Percentiles rank a stretch among this genome's conserved stretches.
Conservation (phyloP, 1,140 invertebrate genomes). For the Drosophila setifemur region DNA sequence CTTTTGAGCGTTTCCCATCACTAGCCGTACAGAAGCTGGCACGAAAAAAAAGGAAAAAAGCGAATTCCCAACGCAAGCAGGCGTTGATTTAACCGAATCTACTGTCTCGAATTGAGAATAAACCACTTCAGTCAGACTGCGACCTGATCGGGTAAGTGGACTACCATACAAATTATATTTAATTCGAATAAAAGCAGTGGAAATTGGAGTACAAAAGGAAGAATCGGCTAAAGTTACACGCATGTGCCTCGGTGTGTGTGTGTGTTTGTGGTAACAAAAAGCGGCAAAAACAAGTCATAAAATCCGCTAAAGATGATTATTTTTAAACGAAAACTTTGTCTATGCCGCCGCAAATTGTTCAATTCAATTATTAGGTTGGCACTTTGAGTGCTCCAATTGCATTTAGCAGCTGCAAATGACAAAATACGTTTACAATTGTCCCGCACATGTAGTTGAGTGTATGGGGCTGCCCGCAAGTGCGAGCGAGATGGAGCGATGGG, state of each 20-base stretch:
- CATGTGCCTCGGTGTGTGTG: constrained; percentile 1
- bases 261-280: background rate
- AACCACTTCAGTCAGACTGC: too few relatives aligned
- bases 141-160: background rate
- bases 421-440: background rate
- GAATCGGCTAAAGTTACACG: background rate
- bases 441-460: constrained; percentile 6
- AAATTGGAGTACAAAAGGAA: background rate
- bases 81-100: background rate
- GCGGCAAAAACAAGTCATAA: constrained; percentile 19
- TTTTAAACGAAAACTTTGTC: too few relatives aligned
- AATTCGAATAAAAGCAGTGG: background rate
- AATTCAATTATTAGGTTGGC: too few relatives aligned
- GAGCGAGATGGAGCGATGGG: constrained; percentile 4
- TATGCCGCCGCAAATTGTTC: too few relatives aligned
- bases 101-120: background rate
- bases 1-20: background rate
- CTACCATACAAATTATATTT: fast-evolving
- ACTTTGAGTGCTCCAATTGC: too few relatives aligned
- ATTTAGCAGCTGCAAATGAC: background rate
- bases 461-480: constrained; percentile 1
- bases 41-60: too few relatives aligned
- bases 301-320: too few relatives aligned
- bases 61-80: background rate
- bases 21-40: background rate